Evolutionary conservation across 53 echinoderm and acorn worm genomes (phyloP), one percentile per base, ranked within the genome.

Genomic region (Apostichopus leukothele): DNA sequence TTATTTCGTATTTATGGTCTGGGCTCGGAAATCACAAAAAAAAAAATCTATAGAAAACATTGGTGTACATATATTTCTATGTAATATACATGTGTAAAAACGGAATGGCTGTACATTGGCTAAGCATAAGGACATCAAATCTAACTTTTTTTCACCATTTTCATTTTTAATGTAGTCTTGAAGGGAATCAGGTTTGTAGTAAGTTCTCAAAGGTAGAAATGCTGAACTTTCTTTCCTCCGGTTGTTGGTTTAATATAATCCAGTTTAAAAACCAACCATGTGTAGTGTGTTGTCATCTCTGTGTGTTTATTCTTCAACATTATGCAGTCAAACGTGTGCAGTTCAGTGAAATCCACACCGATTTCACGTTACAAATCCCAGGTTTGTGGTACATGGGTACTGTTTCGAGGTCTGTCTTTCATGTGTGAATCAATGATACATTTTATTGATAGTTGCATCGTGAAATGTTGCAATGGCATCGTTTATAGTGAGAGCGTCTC

Each of bases 81-180:
- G 81, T 81, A 81, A 81, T 22, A 81, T 81, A 81, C 81, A 57
- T 81, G 81, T 81, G 81, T 81, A 81, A 81, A 71, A 81, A 81
- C 55, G 54, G 55, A 81, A 81, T 54, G 81, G 81, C 81, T 81
- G 81, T 81, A 81, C 81, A 71, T 71, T 71, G 59, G 81, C 81
- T 81, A 52, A 81, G 81, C 81, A 20, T 79, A 53, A 20, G 53
- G 52, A 81, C 54, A 81, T 81, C 23, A 25, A 81, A 59, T 81
- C 81, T 81, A 81, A 81, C 81, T 81, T 81, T 81, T 81, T 81
- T 54, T 79, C 79, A 79, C 79, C 79, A 79, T 79, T 79, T 75
- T 75, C 53, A 51, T 79, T 79, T 79, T 53, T 63, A 51, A 79
- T 79, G 79, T 52, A 79, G 79, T 53, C 53, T 52, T 79, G 79